Evolutionary conservation across 2,797 vertebrate species (phyloP), one percentile per base, ranked within the genome.

Genomic region (Moxostoma hubbsi): DNA sequence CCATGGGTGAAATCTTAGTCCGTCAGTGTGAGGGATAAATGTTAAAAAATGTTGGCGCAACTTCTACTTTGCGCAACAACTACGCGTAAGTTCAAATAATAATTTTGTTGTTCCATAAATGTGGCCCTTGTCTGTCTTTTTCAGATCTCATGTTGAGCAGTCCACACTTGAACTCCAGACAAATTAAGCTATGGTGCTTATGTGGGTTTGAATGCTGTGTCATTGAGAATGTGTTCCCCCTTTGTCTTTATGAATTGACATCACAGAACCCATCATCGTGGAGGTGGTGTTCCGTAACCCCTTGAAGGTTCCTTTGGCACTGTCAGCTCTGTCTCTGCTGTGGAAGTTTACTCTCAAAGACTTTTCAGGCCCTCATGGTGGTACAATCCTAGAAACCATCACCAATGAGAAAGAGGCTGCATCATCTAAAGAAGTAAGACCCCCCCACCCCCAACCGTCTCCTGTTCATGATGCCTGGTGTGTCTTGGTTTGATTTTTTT

Each of bases 271-370:
- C 13, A 91, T 99, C 86, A 95, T 96, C 57, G 95, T 99, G 73
- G 98, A 99, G 93, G 92, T 99, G 85, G 94, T 92, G 4, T 96
- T 99, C 88, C 94, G 93, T 90, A 99, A 99, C 84, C 97, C 97
- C 66, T 87, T 99, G 79, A 98, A 98, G 88, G 95, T 99, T 89
- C 92, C 96, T 1, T 91, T 99, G 82, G 87, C 93, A 82, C 90
- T 99, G 85, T 95, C 95, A 11, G 93, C 95, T 75, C 91, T 99
- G 63, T 97, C 95, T 0, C 91, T 99, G 59, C 92, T 97, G 24
- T 99, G 98, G 97, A 97, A 93, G 83, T 99, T 99, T 88, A 93
- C 94, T 1, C 87, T 89, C 11, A 95, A 95, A 74, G 92, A 91
- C 84, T 89, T 88, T 10, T 87, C 54, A 87, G 75, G 77, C 79